Conservation (phyloP, 2,797 vertebrate genomes). For the Chaunax sp. region DNA sequence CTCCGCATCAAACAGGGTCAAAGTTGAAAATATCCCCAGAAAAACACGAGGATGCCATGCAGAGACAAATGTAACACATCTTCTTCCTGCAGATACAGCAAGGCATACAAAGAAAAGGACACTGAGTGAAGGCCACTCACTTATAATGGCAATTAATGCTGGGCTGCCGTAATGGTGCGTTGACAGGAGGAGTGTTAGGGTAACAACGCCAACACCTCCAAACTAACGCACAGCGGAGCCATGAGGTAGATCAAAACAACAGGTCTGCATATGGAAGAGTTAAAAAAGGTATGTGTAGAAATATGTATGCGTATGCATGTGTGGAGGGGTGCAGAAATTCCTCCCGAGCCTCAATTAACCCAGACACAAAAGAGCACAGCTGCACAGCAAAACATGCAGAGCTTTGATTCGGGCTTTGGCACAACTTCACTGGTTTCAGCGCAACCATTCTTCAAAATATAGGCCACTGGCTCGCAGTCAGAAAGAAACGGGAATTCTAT, state of each 20-base stretch:
- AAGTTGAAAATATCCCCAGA: too few species aligned
- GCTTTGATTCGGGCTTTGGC: slow-evolving; percentile 67
- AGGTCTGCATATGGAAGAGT: slow-evolving; percentile 24
- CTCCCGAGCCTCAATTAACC: slow-evolving; percentile 76
- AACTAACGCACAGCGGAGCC: neutral
- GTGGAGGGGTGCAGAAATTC: slow-evolving; percentile 56
- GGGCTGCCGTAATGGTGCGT: slow-evolving; percentile 23
- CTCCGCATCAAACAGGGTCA: slow-evolving; percentile 25
- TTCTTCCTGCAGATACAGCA: slow-evolving; percentile 30
- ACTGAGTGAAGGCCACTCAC: slow-evolving; percentile 46
- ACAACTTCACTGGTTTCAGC: slow-evolving; percentile 71
- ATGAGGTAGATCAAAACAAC: slow-evolving; percentile 16
- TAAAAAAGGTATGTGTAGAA: slow-evolving; percentile 6
- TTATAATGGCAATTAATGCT: slow-evolving; percentile 38
- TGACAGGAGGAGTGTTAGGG: slow-evolving; percentile 33
- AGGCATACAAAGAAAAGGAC: slow-evolving; percentile 18
- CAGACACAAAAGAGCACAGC: slow-evolving; percentile 71
- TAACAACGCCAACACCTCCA: too few species aligned
- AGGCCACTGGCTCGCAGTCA: slow-evolving; percentile 72
- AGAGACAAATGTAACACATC: slow-evolving; percentile 31
- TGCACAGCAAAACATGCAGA: slow-evolving; percentile 44
- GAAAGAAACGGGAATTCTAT: slow-evolving; percentile 51
- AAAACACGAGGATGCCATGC: too few species aligned
- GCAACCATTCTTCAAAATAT: slow-evolving; percentile 63
- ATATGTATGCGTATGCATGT: slow-evolving; percentile 3